Percentiles rank a stretch among this genome's conserved stretches.
Evolutionary conservation across 1,140 invertebrate genomes (phyloP).

Genomic region (Danaus melanippus): DNA sequence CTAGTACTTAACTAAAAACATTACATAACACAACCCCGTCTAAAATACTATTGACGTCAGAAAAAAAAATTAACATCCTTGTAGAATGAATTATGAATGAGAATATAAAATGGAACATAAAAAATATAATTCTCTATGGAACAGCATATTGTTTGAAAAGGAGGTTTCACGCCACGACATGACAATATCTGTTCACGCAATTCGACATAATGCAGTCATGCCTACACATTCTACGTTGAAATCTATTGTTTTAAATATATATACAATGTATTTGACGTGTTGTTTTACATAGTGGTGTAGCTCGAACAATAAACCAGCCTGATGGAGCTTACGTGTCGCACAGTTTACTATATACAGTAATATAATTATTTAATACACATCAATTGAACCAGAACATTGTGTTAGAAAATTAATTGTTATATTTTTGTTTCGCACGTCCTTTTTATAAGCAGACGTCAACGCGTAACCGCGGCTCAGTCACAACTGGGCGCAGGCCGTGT

Average conservation of each 20-base stretch:
- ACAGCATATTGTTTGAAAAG: constrained; percentile 3
- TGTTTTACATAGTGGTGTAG: no score
- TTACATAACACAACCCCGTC: constrained; percentile 61
- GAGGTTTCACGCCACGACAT: constrained; percentile 3
- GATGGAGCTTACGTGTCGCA: constrained; percentile 2
- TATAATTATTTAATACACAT: no score
- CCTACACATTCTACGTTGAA: constrained; percentile 24
- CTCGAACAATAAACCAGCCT: constrained; percentile 31
- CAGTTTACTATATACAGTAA: no score
- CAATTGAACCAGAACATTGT: constrained; percentile 34
- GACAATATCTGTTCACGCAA: constrained; percentile 33
- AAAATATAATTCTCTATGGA: constrained; percentile 7
- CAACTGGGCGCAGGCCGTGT: constrained; percentile 54
- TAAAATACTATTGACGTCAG: constrained; percentile 29
- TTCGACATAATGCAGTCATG: constrained; percentile 60
- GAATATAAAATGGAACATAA: no score
- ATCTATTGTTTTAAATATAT: constrained; percentile 2
- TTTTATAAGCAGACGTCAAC: constrained; percentile 42
- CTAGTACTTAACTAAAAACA: constrained; percentile 10
- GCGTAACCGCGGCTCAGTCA: constrained; percentile 37
- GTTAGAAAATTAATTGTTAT: constrained; percentile 36
- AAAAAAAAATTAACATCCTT: constrained; percentile 8
- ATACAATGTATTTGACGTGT: no score
- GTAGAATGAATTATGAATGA: neutral
- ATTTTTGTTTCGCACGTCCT: constrained; percentile 28